Evolutionary conservation across 2,797 vertebrate genomes (phyloP).

Genomic region (Sebastes cheni): DNA sequence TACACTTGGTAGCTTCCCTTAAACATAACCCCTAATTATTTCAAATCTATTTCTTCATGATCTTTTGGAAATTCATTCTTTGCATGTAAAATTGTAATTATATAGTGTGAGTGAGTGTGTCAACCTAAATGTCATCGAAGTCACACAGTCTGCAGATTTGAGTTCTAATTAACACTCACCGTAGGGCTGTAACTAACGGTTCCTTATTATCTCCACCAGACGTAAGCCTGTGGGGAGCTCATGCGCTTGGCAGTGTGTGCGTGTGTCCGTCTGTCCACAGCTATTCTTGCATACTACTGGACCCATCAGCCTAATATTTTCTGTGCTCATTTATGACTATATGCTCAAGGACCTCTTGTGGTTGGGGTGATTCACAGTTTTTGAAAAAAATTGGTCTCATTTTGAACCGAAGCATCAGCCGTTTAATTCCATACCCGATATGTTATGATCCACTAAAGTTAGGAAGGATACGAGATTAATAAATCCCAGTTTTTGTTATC

Average conservation of each 20-base stretch:
- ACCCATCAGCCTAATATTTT: neutral
- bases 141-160: neutral
- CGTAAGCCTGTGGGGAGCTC: neutral
- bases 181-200: neutral
- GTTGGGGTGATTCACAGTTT: neutral
- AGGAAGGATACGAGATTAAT: neutral
- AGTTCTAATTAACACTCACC: neutral
- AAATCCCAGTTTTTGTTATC: neutral
- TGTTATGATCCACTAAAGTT: neutral
- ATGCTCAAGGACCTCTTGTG: neutral
- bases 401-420: neutral
- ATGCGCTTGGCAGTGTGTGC: neutral
- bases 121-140: neutral
- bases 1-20: neutral
- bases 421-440: neutral
- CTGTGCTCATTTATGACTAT: neutral
- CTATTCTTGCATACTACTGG: neutral
- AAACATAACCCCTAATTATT: neutral
- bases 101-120: neutral
- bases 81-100: neutral
- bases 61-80: neutral
- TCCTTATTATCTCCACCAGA: too few species aligned
- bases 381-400: neutral
- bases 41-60: neutral
- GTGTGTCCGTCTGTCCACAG: neutral